These are phyloP conservation scores for Trissoscelio sp. DNA, from an alignment of 2,888 invertebrate species.

Conservation along the genomic window DNA sequence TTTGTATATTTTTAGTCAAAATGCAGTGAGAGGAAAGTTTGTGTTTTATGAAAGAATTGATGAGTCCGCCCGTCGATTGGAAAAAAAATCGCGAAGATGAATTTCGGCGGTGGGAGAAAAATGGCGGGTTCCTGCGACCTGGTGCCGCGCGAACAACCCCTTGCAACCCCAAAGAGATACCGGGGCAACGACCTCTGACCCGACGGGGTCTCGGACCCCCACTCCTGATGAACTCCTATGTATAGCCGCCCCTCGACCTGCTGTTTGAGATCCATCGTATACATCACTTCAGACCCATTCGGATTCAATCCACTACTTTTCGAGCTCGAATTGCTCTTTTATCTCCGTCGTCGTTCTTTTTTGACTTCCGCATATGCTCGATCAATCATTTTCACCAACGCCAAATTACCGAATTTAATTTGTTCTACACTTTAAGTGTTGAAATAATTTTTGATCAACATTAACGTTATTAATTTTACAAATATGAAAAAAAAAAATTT, in stretches of 20 bases:
- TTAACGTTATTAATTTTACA: background rate
- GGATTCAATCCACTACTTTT: slow-evolving; percentile 53
- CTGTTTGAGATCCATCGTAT: slow-evolving; percentile 53
- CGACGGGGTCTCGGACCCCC: slow-evolving; percentile 77
- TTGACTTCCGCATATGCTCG: slow-evolving; percentile 29
- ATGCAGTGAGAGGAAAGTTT: too few species aligned
- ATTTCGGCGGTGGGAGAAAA: background rate
- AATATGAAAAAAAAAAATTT: background rate
- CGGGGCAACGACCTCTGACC: slow-evolving; percentile 82
- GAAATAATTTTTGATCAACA: background rate
- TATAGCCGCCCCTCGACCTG: slow-evolving; percentile 78
- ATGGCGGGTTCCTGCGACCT: slow-evolving; percentile 7
- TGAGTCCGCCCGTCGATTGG: background rate
- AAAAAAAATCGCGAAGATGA: background rate
- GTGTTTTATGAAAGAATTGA: too few species aligned
- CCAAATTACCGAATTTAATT: slow-evolving; percentile 28
- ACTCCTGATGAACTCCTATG: slow-evolving; percentile 71
- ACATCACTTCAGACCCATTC: slow-evolving; percentile 55
- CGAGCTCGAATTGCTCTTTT: slow-evolving; percentile 44
- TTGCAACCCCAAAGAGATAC: slow-evolving; percentile 61
- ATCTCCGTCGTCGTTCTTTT: slow-evolving; percentile 36
- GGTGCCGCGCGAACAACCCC: slow-evolving; percentile 42
- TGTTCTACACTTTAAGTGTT: background rate
- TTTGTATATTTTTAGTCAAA: too few species aligned
- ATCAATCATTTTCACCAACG: slow-evolving; percentile 39